Conservation (phyloP, 2,888 invertebrate genomes). For the Caenorhabditis wallacei region DNA sequence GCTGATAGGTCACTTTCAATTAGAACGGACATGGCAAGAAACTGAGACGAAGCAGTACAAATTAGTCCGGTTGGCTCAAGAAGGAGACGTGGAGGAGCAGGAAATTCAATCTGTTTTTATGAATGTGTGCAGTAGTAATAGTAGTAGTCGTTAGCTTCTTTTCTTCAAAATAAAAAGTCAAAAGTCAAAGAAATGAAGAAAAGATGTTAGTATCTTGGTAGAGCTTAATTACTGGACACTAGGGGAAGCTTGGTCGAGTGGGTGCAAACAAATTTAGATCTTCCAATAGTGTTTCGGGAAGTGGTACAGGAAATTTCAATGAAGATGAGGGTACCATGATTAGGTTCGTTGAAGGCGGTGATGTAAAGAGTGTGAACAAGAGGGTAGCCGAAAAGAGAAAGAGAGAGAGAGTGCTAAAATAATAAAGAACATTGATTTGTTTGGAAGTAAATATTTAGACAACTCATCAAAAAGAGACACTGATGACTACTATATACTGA, state of each 20-base stretch:
- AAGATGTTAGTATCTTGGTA: conserved; percentile 5
- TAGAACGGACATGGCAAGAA: conserved; percentile 49
- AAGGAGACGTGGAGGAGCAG: conserved; percentile 19
- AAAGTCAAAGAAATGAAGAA: conserved; percentile 18
- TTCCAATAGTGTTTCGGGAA: conserved; percentile 18
- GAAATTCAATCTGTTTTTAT: conserved; percentile 62
- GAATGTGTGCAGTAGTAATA: conserved; percentile 19
- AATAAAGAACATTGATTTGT: conserved; percentile 27
- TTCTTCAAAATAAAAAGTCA: conserved; percentile 36
- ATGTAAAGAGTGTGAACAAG: conserved; percentile 4
- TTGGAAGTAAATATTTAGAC: conserved; percentile 39
- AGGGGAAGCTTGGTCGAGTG: conserved; percentile 50
- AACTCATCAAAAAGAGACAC: conserved; percentile 25
- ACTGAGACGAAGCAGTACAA: conserved; percentile 52
- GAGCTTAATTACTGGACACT: conserved; percentile 51
- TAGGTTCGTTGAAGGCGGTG: conserved; percentile 56
- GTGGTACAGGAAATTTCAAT: conserved; percentile 63
- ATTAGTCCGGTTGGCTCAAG: conserved; percentile 55
- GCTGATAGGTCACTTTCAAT: conserved; percentile 64
- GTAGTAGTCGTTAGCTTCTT: conserved; percentile 36
- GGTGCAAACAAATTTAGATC: conserved; percentile 53
- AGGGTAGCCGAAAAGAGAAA: conserved; percentile 7
- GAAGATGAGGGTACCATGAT: conserved; percentile 50
- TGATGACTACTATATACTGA: conserved; percentile 18
- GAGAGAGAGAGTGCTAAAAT: conserved; percentile 43